Evolutionary conservation across 2,888 invertebrate genomes (phyloP), one percentile per base, ranked within the genome.

Genomic region (Parascotia fuliginaria): DNA sequence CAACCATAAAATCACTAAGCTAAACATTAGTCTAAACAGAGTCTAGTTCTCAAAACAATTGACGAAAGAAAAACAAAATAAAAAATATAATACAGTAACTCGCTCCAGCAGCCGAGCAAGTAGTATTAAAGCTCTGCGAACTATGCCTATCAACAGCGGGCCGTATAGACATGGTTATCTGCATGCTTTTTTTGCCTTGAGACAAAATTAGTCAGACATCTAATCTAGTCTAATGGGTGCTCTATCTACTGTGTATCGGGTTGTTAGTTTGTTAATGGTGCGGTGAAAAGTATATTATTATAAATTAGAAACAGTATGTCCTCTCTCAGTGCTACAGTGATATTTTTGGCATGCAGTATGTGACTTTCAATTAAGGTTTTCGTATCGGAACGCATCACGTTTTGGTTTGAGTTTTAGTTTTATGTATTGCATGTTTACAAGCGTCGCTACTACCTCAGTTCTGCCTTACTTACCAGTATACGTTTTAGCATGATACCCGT

Each of bases 91-190:
- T 56, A 50, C 66, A 50, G 51, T 40, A 49, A 4, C 45, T 39
- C 39, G 33, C 45, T 32, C 39, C 28, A 45, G 45, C 39, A 50
- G 49, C 27, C 36, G 36, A 24, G 37, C 12, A 29, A 44, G 43
- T 44, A 50, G 51, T 42, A 42, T 64, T 68, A 71, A 62, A 51
- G 52, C 42, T 43, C 59, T 67, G 71, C 73, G 73, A 73, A 73
- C 51, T 63, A 70, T 57, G 41, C 54, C 48, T 51, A 64, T 65
- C 65, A 65, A 65, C 67, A 60, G 43, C 42, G 41, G 39, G 50
- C 55, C 55, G 48, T 70, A 67, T 67, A 70, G 60, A 67, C 40
- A 42, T 42, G 52, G 56, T 67, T 70, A 70, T 70, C 70, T 56
- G 11, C 32, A 14, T 9, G 31, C 54, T 64, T 60, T 58, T 28